Base-by-base conservation (phyloP, 92 coral and sea anemone genomes). In the Porites divaricata region DNA sequence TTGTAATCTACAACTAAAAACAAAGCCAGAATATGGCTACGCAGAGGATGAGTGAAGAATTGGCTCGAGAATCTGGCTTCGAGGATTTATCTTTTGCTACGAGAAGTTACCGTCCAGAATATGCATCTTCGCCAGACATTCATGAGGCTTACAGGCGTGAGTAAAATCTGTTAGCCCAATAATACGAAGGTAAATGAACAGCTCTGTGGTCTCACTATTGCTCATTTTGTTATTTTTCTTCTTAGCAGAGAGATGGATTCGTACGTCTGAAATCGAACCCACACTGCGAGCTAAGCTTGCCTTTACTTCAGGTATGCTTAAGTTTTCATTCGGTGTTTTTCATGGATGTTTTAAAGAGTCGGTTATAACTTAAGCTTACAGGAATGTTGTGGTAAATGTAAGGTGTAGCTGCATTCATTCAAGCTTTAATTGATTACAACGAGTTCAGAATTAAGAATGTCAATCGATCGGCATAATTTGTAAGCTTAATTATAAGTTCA, bases 101-200 rank as follows among this genome's bases (percentile, higher is more conserved):
- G 3, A 88, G 95, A 59, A 94, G 95, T 68, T 94, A 94, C 84
- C 91, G 98, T 13, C 98, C 98, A 1, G 98, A 94, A 74, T 94
- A 94, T 79, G 87, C 98, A 17, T 92, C 94, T 8, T 87, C 89
- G 28, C 87, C 98, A 56, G 92, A 94, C 76, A 76, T 82, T 28
- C 92, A 86, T 26, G 87, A 87, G 20, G 24, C 83, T 16, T 72
- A 77, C 57, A 94, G 91, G 77, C 74, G 98, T 94, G 83, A 92
- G 95, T 87, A 63, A 35, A 70, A 35, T 35, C 45, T 35, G 52
- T 54, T 45, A n/a, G 61, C 19, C 16, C 62, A 13, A 21, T 6
- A 17, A 62, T 16, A 4, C 35, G 23, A 20, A 21, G 19, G 24
- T n/a, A 23, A 51, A 71, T 49, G 76, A 81, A 48, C 62, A 81